Conservation (phyloP, 2,888 invertebrate species). For the Aleiodes alternator region DNA sequence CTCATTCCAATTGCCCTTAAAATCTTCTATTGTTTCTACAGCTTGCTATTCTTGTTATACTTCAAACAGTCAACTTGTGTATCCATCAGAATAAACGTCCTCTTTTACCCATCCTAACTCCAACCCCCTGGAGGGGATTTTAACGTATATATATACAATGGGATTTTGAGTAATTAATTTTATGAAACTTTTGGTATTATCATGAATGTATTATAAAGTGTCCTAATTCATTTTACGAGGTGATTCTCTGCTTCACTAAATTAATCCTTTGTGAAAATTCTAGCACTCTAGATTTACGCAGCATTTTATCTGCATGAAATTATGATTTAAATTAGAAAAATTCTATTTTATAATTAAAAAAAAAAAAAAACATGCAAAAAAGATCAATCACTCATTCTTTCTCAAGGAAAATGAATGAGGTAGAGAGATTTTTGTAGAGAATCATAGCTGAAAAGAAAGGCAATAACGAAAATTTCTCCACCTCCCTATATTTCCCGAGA, state of each 20-base stretch:
- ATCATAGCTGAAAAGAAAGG: no score
- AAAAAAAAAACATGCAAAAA: no score
- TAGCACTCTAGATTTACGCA: no score
- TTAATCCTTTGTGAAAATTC: slow-evolving; percentile 11
- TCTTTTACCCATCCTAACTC: background rate
- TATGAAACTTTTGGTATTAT: slow-evolving; percentile 29
- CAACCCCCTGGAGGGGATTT: background rate
- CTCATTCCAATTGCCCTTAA: no score
- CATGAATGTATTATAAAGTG: slow-evolving; percentile 33
- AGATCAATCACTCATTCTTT: no score
- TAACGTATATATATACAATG: slow-evolving; percentile 27
- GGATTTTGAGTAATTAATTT: slow-evolving; percentile 33
- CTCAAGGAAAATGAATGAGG: no score
- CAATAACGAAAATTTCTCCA: no score
- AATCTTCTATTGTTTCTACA: slow-evolving; percentile 16
- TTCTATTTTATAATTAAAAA: no score
- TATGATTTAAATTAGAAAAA: no score
- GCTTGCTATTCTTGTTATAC: slow-evolving; percentile 27
- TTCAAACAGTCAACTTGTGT: slow-evolving; percentile 29
- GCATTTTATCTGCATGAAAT: no score
- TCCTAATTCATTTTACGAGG: slow-evolving; percentile 27
- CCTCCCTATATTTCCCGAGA: no score
- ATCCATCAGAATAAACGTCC: slow-evolving; percentile 31
- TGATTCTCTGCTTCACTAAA: slow-evolving; percentile 8
- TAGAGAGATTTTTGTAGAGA: no score